Percentiles rank a stretch among this genome's conserved stretches.
These are phyloP conservation scores for Folsomia candida DNA, from an alignment of 2,888 invertebrate genomes.

Conservation along the genomic window DNA sequence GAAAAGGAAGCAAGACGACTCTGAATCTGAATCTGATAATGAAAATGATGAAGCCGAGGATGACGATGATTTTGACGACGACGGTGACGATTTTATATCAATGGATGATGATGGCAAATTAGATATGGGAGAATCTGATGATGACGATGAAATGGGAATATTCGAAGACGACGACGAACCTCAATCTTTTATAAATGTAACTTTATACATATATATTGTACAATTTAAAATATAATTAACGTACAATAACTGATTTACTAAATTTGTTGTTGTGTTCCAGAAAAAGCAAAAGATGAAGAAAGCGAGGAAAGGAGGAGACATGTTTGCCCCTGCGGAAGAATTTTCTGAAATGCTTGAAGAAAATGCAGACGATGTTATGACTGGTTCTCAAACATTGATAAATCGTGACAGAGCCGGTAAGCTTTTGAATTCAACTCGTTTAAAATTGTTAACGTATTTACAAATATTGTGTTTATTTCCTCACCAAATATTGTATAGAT, in stretches of 20 bases:
- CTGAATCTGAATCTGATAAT: conserved; percentile 66
- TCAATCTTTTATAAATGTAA: conserved; percentile 38
- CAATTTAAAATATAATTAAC: too few relatives aligned
- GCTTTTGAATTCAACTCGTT: conserved; percentile 36
- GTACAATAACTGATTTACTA: too few relatives aligned
- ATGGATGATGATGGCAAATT: conserved; percentile 55
- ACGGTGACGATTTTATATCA: conserved; percentile 53
- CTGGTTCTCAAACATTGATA: conserved; percentile 44
- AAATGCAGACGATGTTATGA: conserved; percentile 62
- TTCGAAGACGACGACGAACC: conserved; percentile 52
- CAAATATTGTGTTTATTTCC: background rate
- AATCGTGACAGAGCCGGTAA: conserved; percentile 74
- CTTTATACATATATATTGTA: conserved; percentile 13
- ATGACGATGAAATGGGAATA: conserved; percentile 57
- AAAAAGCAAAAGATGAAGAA: conserved; percentile 29
- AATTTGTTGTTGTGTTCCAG: too few relatives aligned
- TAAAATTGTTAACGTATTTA: conserved; percentile 19
- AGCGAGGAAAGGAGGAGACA: conserved; percentile 24
- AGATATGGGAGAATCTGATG: conserved; percentile 57
- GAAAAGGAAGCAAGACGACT: conserved; percentile 59
- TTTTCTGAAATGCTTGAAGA: conserved; percentile 83
- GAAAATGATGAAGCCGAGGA: conserved; percentile 69
- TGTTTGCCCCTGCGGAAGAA: conserved; percentile 81
- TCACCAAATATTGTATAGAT: conserved; percentile 52
- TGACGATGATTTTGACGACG: conserved; percentile 55